phyloP scores from a whole-genome alignment of 1,140 invertebrate species.

The Penaeus indicus region DNA sequence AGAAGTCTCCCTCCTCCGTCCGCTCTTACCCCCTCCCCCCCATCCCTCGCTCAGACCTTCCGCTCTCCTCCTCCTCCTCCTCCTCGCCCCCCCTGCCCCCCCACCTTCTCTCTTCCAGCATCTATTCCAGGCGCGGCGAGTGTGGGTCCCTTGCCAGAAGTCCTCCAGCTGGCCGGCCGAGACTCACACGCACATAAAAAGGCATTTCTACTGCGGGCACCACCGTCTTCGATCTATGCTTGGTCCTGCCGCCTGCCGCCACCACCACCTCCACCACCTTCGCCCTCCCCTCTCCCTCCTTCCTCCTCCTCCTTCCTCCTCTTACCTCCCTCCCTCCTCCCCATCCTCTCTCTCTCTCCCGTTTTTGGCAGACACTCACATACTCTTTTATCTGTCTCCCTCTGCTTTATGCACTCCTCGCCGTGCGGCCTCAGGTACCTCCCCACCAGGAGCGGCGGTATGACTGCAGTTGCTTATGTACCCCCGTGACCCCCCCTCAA shows the following conservation, averaged over 20 bases:
- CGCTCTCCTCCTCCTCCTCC: slow-evolving; percentile 9
- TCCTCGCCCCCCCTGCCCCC: not conserved
- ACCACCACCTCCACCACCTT: not conserved
- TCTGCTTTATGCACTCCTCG: slow-evolving; percentile 31
- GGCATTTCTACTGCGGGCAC: slow-evolving; percentile 59
- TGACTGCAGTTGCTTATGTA: too few relatives aligned
- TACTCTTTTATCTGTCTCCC: slow-evolving; percentile 7
- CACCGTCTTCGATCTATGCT: slow-evolving; percentile 52
- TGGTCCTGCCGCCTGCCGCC: slow-evolving; percentile 29
- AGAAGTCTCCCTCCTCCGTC: not conserved
- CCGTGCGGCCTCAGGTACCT: not conserved
- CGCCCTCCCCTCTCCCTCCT: not conserved
- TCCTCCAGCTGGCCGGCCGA: slow-evolving; percentile 52
- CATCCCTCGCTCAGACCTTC: not conserved
- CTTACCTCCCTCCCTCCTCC: slow-evolving; percentile 2
- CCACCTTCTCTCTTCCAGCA: slow-evolving; percentile 36
- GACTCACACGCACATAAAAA: slow-evolving; percentile 64
- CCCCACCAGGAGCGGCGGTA: too few relatives aligned
- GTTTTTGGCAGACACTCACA: not conserved
- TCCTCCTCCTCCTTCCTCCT: not conserved
- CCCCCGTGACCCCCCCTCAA: too few relatives aligned
- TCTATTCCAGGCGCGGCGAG: slow-evolving; percentile 51
- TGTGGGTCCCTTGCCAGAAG: slow-evolving; percentile 54
- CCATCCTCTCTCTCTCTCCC: slow-evolving; percentile 31
- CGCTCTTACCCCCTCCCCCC: not conserved